These are phyloP conservation scores for Meta bourneti DNA, from an alignment of 2,888 invertebrate species.

Conservation along the genomic window DNA sequence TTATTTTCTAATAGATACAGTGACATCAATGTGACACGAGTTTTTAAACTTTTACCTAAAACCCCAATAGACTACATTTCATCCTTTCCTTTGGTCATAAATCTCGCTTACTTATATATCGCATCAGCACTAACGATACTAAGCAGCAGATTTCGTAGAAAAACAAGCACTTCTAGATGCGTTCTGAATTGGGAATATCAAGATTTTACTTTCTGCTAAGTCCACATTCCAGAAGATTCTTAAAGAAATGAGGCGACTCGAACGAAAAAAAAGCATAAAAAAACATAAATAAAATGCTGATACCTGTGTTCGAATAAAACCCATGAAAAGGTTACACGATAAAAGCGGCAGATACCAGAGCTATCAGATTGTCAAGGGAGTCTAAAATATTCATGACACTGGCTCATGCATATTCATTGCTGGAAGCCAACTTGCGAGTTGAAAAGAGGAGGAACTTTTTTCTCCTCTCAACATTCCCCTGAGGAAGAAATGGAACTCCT, in stretches of 20 bases:
- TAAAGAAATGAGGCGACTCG: background rate
- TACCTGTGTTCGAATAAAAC: conserved; percentile 30
- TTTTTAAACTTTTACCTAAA: too few species aligned
- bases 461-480: background rate
- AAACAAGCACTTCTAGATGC: background rate
- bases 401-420: conserved; percentile 34
- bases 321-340: conserved; percentile 33
- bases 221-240: background rate
- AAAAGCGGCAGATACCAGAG: conserved; percentile 14
- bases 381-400: conserved; percentile 43
- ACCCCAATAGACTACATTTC: too few species aligned
- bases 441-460: conserved; percentile 1
- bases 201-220: background rate
- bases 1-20: too few species aligned
- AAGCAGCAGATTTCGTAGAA: background rate
- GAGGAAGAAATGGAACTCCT: background rate
- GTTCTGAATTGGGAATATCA: background rate
- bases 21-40: too few species aligned
- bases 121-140: background rate
- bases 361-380: conserved; percentile 37
- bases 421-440: conserved; percentile 3
- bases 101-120: too few species aligned
- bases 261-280: background rate
- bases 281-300: conserved; percentile 2
- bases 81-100: too few species aligned